phyloP scores from a whole-genome alignment of 2,888 invertebrate genomes.

The Cynaeus angustus region DNA sequence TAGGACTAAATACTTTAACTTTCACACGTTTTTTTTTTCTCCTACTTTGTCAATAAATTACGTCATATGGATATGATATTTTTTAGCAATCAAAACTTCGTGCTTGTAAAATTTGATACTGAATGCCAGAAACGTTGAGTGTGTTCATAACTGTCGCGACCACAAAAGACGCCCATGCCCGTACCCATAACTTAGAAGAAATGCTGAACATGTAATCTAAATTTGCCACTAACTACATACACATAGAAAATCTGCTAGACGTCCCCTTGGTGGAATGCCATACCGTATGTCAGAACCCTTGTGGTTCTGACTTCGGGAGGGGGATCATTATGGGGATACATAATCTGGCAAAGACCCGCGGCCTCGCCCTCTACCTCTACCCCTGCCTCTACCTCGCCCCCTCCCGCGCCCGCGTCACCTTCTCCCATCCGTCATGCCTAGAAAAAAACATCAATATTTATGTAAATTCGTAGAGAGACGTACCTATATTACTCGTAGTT shows the following conservation, averaged over 20 bases:
- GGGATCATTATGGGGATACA: conserved; percentile 69
- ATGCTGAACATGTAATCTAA: conserved; percentile 40
- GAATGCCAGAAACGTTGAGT: no score
- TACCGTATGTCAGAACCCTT: conserved; percentile 33
- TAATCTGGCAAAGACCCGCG: conserved; percentile 72
- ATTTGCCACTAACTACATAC: conserved; percentile 41
- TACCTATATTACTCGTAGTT: conserved; percentile 92
- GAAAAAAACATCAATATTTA: conserved; percentile 53
- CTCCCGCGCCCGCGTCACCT: conserved; percentile 93
- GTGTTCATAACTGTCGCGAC: no score
- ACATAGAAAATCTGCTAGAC: conserved; percentile 40
- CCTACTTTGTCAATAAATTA: no score
- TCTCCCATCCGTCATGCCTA: conserved; percentile 86
- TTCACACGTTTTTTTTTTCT: no score
- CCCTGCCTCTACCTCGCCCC: conserved; percentile 84
- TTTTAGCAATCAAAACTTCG: no score
- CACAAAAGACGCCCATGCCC: no score
- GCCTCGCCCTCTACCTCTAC: conserved; percentile 87
- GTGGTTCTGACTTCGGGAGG: conserved; percentile 58
- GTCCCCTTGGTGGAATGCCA: conserved; percentile 50
- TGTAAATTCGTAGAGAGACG: background rate
- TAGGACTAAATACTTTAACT: no score
- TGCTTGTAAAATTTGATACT: no score
- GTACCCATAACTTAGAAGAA: no score
- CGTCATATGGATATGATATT: no score